Evolutionary conservation across 2,797 vertebrate genomes (phyloP).

Genomic region (Dendrocincla fuliginosa): DNA sequence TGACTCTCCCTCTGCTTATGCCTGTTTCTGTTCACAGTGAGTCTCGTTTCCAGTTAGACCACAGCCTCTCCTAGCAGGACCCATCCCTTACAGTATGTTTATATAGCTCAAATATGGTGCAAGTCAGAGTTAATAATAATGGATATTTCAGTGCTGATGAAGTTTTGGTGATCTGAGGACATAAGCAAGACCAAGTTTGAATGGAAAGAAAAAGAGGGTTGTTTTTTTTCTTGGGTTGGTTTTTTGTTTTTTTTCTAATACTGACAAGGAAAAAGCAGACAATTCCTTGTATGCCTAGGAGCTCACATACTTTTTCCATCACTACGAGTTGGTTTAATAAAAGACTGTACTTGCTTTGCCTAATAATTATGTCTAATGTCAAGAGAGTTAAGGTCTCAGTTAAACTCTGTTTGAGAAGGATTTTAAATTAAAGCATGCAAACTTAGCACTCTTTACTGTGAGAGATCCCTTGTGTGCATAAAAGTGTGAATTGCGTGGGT

Average conservation of each 20-base stretch:
- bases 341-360: not conserved
- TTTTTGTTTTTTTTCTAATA: accelerated
- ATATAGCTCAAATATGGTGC: not conserved
- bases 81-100: not conserved
- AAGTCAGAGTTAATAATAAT: not conserved
- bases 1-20: not conserved
- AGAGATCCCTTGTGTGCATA: not conserved
- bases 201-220: not conserved
- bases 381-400: constrained; percentile 34
- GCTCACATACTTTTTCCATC: not conserved
- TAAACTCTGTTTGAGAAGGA: constrained; percentile 33
- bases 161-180: not conserved
- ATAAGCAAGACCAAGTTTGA: not conserved
- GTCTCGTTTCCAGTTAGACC: not conserved
- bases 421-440: constrained; percentile 44
- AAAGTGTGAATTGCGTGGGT: not conserved
- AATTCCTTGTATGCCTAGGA: not conserved
- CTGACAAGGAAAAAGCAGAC: not conserved
- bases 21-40: accelerated
- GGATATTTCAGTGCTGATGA: not conserved
- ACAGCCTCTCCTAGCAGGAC: not conserved
- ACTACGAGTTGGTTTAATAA: constrained; percentile 13
- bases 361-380: constrained; percentile 37
- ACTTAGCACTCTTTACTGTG: not conserved
- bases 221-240: too few relatives aligned